These are phyloP conservation scores for Aldabrachelys gigantea DNA, from an alignment of 2,113 vertebrate species.

Conservation along the genomic window DNA sequence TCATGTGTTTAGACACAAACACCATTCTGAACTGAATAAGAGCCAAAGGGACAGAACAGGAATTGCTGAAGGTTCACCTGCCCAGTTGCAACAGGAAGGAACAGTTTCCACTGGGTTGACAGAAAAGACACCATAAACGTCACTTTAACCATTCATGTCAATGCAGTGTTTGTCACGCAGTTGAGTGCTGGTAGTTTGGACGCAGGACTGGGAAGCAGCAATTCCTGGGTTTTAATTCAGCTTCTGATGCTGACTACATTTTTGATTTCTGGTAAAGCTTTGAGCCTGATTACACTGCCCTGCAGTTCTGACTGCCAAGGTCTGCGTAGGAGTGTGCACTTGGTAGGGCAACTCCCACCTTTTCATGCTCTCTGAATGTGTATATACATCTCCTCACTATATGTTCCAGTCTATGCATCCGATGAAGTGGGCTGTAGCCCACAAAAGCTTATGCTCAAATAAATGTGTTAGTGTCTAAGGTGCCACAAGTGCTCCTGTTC, in stretches of 20 bases:
- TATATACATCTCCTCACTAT: too few species aligned
- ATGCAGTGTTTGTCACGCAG: not conserved
- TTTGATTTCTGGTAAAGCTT: not conserved
- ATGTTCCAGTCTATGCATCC: too few species aligned
- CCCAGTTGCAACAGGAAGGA: not conserved
- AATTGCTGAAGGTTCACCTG: not conserved
- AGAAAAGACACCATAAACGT: not conserved
- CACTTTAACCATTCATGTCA: not conserved
- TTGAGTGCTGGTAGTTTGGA: not conserved
- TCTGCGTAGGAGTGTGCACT: not conserved
- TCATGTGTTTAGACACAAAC: not conserved
- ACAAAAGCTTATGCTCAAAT: too few species aligned
- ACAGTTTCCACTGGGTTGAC: not conserved
- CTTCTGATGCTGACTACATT: not conserved
- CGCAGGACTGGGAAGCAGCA: not conserved
- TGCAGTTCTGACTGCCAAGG: not conserved
- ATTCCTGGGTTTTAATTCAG: not conserved
- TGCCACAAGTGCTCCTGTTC: too few species aligned
- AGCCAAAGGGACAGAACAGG: constrained; percentile 9
- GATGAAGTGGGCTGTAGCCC: too few species aligned
- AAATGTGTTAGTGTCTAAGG: too few species aligned
- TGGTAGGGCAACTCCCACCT: too few species aligned
- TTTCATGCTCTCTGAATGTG: too few species aligned
- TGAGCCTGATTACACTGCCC: not conserved
- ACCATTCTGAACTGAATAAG: not conserved